A percentile compares a stretch with the other conserved stretches of the same genome.
These are phyloP conservation scores for Artibeus jamaicensis DNA, from an alignment of 2,797 vertebrate species.

Conservation along the genomic window DNA sequence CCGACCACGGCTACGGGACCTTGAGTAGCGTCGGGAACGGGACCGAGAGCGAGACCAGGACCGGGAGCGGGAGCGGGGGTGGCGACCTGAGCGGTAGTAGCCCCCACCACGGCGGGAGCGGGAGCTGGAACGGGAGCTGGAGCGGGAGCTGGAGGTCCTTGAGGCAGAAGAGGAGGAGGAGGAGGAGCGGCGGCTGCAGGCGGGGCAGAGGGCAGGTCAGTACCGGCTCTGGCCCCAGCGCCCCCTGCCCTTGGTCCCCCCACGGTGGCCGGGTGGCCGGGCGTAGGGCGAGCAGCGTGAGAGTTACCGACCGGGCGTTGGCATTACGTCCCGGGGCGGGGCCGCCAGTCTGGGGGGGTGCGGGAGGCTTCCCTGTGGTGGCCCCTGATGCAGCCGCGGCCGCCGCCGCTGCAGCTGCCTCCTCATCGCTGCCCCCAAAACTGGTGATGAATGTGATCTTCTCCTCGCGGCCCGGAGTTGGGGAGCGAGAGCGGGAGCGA, in stretches of 20 bases:
- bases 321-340: constrained; percentile 90
- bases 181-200: constrained; percentile 84
- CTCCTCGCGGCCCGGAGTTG: constrained; percentile 89
- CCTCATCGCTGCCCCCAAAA: constrained; percentile 96
- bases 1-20: constrained; percentile 77
- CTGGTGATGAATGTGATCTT: constrained; percentile 99
- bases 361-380: constrained; percentile 85
- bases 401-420: constrained; percentile 79
- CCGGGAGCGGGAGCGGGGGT: constrained; percentile 84
- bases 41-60: constrained; percentile 81
- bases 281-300: constrained; percentile 78
- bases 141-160: constrained; percentile 86
- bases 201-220: constrained; percentile 53
- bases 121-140: constrained; percentile 87
- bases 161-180: constrained; percentile 85
- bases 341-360: constrained; percentile 71
- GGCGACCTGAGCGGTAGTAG: constrained; percentile 83
- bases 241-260: constrained; percentile 55
- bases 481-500: constrained; percentile 91
- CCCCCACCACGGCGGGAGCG: constrained; percentile 83
- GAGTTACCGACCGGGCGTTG: constrained; percentile 98
- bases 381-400: constrained; percentile 74
- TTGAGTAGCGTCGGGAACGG: constrained; percentile 83
- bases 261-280: neutral
- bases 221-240: neutral